phyloP scores from a whole-genome alignment of 2,888 invertebrate species.

The Rhopalosiphum nymphaeae region DNA sequence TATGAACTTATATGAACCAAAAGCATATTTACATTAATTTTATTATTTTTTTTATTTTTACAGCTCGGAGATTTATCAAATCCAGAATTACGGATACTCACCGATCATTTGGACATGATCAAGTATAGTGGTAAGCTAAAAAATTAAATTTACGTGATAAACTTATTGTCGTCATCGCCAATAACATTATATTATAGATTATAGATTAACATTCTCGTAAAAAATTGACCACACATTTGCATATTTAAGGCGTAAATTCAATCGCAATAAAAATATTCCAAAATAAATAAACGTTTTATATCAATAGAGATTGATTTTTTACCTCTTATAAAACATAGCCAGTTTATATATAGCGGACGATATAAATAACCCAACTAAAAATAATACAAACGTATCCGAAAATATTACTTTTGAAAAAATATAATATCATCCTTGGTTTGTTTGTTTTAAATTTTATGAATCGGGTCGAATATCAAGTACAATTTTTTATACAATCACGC shows the following conservation, averaged over 20 bases:
- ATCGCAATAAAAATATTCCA: neutral
- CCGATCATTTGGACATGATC: constrained; percentile 92
- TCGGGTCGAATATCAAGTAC: neutral
- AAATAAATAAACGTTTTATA: neutral
- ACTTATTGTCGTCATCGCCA: neutral
- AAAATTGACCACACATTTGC: neutral
- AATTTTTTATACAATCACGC: neutral
- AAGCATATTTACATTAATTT: neutral
- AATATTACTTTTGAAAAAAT: neutral
- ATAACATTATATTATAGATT: neutral
- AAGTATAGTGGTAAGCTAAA: constrained; percentile 85
- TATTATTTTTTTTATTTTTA: constrained; percentile 70
- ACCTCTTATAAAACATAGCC: neutral
- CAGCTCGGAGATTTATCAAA: constrained; percentile 94
- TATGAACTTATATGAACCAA: neutral
- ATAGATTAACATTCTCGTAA: neutral
- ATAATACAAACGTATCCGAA: neutral
- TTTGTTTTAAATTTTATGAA: neutral
- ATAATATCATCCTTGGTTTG: neutral
- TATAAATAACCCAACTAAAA: neutral
- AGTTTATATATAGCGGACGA: no score
- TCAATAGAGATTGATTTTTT: neutral
- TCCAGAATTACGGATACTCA: constrained; percentile 89
- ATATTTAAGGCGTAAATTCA: neutral
- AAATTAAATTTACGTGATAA: neutral